Base-by-base conservation (phyloP, 1,140 invertebrate species). In the Sycobia sp. region DNA sequence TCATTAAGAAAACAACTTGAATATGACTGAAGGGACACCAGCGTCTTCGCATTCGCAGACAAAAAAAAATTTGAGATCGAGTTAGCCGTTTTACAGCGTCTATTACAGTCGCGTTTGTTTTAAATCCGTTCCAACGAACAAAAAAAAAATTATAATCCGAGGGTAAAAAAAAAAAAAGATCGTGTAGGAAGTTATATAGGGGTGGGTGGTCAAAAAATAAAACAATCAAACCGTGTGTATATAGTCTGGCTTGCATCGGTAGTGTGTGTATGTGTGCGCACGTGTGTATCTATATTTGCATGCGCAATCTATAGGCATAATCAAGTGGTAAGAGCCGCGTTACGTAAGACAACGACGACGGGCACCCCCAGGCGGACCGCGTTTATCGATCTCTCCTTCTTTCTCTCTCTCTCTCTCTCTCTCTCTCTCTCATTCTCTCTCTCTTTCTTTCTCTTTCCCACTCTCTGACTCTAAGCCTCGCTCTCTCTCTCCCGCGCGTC, bases 51-150 rank as follows among this genome's bases (percentile, higher is more conserved):
- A 69, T 70, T 72, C 56, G 46, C 55, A 71, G n/a, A n/a, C n/a
- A n/a, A n/a, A n/a, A n/a, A n/a, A n/a, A n/a, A n/a, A n/a, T 74
- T 64, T 78, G 76, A 78, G 77, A 80, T 80, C 77, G 74, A 76
- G 71, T 76, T 76, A 76, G 74, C 62, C 62, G 55, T 65, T 27
- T n/a, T 58, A 38, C 29, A 65, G 62, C 62, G 47, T 39, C 27
- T 71, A 71, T 72, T n/a, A n/a, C n/a, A 73, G 70, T 71, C 70
- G 71, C 69, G 66, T 63, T 51, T 68, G 51, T n/a, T n/a, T n/a
- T n/a, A n/a, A n/a, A n/a, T n/a, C 63, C 39, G 41, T 66, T 68
- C 50, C 53, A 23, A 16, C 50, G 13, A 22, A 60, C 55, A 51
- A 62, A 62, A 65, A 43, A 14, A 20, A 51, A 60, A 39, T n/a